Evolutionary conservation across 2,797 vertebrate genomes (phyloP), one percentile per base, ranked within the genome.

Genomic region (Euthynnus affinis): DNA sequence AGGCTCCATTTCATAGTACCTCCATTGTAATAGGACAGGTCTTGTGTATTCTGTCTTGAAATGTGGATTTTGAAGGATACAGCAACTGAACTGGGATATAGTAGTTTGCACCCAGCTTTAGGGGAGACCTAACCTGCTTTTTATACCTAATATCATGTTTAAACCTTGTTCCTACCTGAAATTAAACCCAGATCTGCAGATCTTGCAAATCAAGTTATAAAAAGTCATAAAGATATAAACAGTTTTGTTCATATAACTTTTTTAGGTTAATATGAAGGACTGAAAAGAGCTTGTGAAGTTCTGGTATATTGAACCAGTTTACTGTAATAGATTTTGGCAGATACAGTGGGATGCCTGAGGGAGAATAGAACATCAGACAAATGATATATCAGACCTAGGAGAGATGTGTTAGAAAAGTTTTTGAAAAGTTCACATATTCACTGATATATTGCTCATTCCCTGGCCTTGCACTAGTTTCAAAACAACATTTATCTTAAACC

Each of bases 401-500:
- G 64, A 86, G 62, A 84, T 71, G 84, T 82, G 74, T 74, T 70
- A 15, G 61, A 79, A 78, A 80, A 77, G 56, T 81, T 85, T 87
- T 53, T 75, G 49, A 75, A 65, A 89, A 86, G 76, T 91, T 80
- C 22, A 70, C 18, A 20, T 55, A 77, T 83, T 59, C 34, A 55
- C 67, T 89, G 80, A 90, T 83, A 40, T 70, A 86, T 79, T 61
- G 56, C 74, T 85, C 70, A 51, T 44, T 81, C 22, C 34, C 67
- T 62, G 74, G 82, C 66, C 68, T 65, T 70, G 77, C 49, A 72
- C 86, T 68, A 83, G 58, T 80, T 90, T 91, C 74, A 63, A 86
- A 87, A 89, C 86, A 87, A 66, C 82, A 85, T 87, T 80, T 27
- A 82, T 91, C 84, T 87, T 71, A 49, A 82, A 74, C 18, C 10